These are phyloP conservation scores for Macaria liturata DNA, from an alignment of 2,888 invertebrate genomes.

Conservation along the genomic window DNA sequence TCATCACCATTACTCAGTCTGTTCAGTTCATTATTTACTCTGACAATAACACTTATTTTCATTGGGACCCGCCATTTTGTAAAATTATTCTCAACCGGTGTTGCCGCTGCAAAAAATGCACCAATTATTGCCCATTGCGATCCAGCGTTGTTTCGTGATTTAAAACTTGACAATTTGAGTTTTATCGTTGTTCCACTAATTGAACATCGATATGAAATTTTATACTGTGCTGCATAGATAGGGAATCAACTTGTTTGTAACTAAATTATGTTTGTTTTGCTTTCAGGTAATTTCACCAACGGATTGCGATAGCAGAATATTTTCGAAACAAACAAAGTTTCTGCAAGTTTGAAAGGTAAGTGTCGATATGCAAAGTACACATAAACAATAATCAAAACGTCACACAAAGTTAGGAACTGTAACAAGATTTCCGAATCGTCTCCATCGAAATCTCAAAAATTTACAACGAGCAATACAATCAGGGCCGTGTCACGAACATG, in stretches of 20 bases:
- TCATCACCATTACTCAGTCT: constrained; percentile 17
- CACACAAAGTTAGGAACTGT: too few relatives aligned
- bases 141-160: constrained; percentile 15
- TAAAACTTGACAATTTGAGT: constrained; percentile 22
- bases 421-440: constrained; percentile 14
- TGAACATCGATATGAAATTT: constrained; percentile 5
- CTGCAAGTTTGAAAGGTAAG: too few relatives aligned
- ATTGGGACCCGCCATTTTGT: constrained; percentile 24
- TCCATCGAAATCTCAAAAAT: constrained; percentile 40
- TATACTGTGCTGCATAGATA: neutral
- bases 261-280: constrained; percentile 2
- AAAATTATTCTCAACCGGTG: constrained; percentile 24
- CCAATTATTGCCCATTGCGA: constrained; percentile 26
- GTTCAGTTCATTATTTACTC: constrained; percentile 32
- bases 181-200: constrained; percentile 15
- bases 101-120: constrained; percentile 30
- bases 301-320: too few relatives aligned
- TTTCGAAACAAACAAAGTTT: too few relatives aligned
- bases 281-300: constrained; percentile 14
- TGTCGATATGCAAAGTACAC: too few relatives aligned
- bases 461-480: constrained; percentile 63
- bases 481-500: constrained; percentile 59
- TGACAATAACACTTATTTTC: constrained; percentile 28
- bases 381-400: neutral
- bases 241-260: neutral